Conservation (phyloP, 2,113 vertebrate genomes). For the Heterocephalus glaber region DNA sequence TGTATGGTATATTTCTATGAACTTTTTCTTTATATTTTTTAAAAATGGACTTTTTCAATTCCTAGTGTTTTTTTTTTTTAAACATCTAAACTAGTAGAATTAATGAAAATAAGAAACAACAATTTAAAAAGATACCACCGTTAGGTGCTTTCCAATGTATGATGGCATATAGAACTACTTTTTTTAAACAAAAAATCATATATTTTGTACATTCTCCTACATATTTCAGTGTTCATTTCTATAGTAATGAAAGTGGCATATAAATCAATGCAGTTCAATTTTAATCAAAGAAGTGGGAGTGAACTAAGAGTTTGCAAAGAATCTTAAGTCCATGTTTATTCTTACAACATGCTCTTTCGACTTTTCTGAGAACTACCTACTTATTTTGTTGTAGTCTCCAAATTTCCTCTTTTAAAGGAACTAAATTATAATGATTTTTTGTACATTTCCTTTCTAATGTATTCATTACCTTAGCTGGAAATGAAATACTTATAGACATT, state of each 20-base stretch:
- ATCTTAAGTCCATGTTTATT: not conserved
- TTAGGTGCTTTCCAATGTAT: not conserved
- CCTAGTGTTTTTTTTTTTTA: not conserved
- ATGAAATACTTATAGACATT: not conserved
- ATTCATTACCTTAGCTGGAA: slow-evolving; percentile 35
- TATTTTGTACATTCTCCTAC: not conserved
- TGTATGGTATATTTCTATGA: not conserved
- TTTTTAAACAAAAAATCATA: not conserved
- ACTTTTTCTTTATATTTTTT: not conserved
- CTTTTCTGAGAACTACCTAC: not conserved
- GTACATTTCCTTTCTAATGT: not conserved
- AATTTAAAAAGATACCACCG: not conserved
- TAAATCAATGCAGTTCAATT: not conserved
- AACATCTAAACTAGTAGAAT: not conserved
- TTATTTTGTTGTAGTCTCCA: slow-evolving; percentile 44
- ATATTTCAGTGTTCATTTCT: not conserved
- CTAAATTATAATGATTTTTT: slow-evolving; percentile 49
- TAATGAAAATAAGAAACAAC: not conserved
- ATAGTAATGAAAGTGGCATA: not conserved
- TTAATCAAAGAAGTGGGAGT: slow-evolving; percentile 38
- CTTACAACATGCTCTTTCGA: not conserved
- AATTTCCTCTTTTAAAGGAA: not conserved
- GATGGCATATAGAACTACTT: not conserved
- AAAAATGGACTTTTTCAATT: not conserved
- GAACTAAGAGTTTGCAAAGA: slow-evolving; percentile 35